A percentile compares a stretch with the other conserved stretches of the same genome.
Conservation (phyloP, 2,888 invertebrate genomes). For the Drosophila rubida region DNA sequence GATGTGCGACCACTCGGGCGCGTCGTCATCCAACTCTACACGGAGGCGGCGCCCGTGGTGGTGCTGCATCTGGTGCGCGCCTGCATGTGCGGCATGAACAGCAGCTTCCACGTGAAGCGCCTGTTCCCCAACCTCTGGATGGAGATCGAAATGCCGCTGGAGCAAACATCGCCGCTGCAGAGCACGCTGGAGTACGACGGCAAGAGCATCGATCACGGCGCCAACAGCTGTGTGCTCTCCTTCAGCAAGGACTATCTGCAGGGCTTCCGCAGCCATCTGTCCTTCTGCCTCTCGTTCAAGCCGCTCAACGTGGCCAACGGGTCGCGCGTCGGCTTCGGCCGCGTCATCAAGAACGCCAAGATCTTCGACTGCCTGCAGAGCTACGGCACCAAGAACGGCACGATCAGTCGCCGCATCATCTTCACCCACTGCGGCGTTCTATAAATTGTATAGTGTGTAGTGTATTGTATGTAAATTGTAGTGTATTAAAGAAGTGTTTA, state of each 20-base stretch:
- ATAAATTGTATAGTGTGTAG: conserved; percentile 15
- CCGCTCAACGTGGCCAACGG: conserved; percentile 75
- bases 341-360: conserved; percentile 69
- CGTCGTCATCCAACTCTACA: conserved; percentile 69
- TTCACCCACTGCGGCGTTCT: conserved; percentile 72
- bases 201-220: conserved; percentile 65
- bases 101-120: conserved; percentile 58
- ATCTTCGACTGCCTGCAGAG: conserved; percentile 69
- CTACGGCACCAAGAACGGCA: conserved; percentile 80
- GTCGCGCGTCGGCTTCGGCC: conserved; percentile 74
- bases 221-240: conserved; percentile 54
- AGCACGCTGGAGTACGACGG: conserved; percentile 62
- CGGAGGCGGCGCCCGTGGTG: conserved; percentile 74
- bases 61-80: conserved; percentile 67
- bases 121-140: conserved; percentile 76
- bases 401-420: conserved; percentile 64
- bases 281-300: conserved; percentile 79
- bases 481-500: background rate
- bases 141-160: conserved; percentile 58
- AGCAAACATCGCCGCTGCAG: conserved; percentile 30
- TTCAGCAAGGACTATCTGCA: conserved; percentile 57
- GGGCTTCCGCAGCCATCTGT: conserved; percentile 58
- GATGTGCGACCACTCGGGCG: conserved; percentile 68
- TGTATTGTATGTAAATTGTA: background rate
- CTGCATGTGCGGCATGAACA: conserved; percentile 56